A percentile compares a stretch with the other conserved stretches of the same genome.
These are phyloP conservation scores for Limnephilus lunatus DNA, from an alignment of 2,888 invertebrate species.

Conservation along the genomic window DNA sequence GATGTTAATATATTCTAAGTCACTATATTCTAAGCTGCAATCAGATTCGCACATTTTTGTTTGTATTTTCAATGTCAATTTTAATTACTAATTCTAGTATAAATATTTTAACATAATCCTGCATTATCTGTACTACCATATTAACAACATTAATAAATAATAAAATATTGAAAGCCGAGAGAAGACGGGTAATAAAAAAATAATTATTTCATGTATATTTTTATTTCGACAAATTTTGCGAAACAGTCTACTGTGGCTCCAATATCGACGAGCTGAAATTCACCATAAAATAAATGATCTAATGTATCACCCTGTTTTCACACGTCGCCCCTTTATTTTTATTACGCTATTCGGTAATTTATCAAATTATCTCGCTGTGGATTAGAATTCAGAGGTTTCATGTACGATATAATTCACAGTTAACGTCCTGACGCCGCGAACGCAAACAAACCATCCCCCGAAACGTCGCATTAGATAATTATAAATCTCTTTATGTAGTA, in stretches of 20 bases:
- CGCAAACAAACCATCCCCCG: constrained; percentile 35
- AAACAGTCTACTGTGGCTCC: not conserved
- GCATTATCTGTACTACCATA: too few relatives aligned
- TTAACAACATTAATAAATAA: too few relatives aligned
- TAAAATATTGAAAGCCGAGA: too few relatives aligned
- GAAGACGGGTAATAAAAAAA: not conserved
- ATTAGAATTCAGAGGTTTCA: constrained; percentile 29
- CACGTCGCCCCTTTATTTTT: constrained; percentile 2
- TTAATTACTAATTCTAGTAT: too few relatives aligned
- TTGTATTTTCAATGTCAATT: too few relatives aligned
- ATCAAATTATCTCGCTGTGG: constrained; percentile 14
- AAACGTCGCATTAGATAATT: constrained; percentile 51
- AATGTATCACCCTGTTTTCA: not conserved
- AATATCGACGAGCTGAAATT: not conserved
- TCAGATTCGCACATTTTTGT: too few relatives aligned
- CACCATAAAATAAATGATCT: not conserved
- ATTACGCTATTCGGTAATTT: constrained; percentile 4
- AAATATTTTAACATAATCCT: too few relatives aligned
- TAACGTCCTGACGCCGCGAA: constrained; percentile 17
- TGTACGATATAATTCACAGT: constrained; percentile 26
- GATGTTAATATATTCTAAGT: too few relatives aligned
- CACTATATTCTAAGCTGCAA: too few relatives aligned
- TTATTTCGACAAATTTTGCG: not conserved
- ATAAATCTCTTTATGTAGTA: constrained; percentile 42
- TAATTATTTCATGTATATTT: not conserved